Evolutionary conservation across 2,113 vertebrate genomes (phyloP), one percentile per base, ranked within the genome.

Genomic region (Podarcis muralis): DNA sequence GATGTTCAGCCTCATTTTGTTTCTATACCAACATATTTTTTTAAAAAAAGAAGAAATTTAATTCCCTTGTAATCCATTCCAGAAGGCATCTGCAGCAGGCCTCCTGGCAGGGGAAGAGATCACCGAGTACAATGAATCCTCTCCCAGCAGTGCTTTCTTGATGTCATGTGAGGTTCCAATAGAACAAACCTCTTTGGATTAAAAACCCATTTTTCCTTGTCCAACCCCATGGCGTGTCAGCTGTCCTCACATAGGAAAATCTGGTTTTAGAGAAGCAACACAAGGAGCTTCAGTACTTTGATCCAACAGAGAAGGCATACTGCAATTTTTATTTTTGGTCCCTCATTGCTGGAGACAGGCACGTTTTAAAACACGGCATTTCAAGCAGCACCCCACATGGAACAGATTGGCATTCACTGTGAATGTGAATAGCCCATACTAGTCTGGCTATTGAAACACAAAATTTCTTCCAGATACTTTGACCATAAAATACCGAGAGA

Each of bases 61-160:
- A 91, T 92, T 93, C 92, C 83, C 57, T 88, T 88, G n/a, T 88
- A 91, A 91, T 88, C 90, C 20, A 4, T 90, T 95, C 92, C 91
- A 94, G 87, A 93, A 88, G 37, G 68, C 85, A 90, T 69, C n/a
- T 23, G n/a, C n/a, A 77, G 40, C 62, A 87, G 80, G 6, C 62
- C 37, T 27, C 43, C 71, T 91, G 82, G n/a, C 86, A 89, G 69
- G 68, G 40, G 68, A 12, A 72, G 1, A 83, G 85, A 18, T 88
- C 84, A 80, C 81, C 76, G 82, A 62, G 77, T 65, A 90, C 62
- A 90, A 88, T 40, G 6, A 66, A 35, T 85, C 68, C 87, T 89
- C n/a, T 30, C 48, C 83, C 76, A 72, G 65, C 83, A 76, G 72
- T 37, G 81, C 23, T 4, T 0, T 68, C 87, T 71, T 53, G 35